Evolutionary conservation across 2,888 invertebrate genomes (phyloP).

Genomic region (Elgonia sp.): DNA sequence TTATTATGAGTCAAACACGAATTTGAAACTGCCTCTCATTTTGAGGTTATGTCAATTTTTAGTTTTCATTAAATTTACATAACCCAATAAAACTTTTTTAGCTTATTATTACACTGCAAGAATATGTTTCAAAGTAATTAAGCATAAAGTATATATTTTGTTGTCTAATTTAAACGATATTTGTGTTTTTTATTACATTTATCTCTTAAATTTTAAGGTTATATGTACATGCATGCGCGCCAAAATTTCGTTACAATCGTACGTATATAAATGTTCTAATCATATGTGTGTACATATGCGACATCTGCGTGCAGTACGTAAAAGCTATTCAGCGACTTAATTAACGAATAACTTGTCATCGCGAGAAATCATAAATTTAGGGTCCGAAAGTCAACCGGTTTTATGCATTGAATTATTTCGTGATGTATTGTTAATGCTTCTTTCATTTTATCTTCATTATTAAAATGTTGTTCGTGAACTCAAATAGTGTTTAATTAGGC

Average conservation of each 20-base stretch:
- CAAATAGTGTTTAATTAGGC: conserved; percentile 69
- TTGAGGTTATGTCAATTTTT: no score
- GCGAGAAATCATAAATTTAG: conserved; percentile 62
- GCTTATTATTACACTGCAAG: no score
- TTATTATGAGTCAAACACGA: no score
- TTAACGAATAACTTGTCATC: conserved; percentile 73
- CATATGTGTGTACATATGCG: conserved; percentile 73
- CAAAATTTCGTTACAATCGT: conserved; percentile 63
- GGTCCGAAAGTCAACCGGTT: conserved; percentile 20
- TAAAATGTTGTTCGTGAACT: conserved; percentile 48
- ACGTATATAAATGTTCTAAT: conserved; percentile 65
- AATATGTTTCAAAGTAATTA: background rate
- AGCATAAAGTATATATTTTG: background rate
- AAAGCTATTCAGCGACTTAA: conserved; percentile 75
- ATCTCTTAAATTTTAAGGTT: background rate
- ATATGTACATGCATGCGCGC: conserved; percentile 21
- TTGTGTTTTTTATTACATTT: background rate
- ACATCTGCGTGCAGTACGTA: conserved; percentile 74
- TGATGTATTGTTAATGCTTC: background rate
- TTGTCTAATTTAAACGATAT: background rate
- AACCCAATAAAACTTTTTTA: no score
- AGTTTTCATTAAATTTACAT: no score
- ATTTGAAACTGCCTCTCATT: no score
- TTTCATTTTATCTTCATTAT: background rate
- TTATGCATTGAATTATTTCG: background rate